Evolutionary conservation across 35 echinoderm and acorn worm genomes (phyloP).

Genomic region (Apostichopus japonicus): DNA sequence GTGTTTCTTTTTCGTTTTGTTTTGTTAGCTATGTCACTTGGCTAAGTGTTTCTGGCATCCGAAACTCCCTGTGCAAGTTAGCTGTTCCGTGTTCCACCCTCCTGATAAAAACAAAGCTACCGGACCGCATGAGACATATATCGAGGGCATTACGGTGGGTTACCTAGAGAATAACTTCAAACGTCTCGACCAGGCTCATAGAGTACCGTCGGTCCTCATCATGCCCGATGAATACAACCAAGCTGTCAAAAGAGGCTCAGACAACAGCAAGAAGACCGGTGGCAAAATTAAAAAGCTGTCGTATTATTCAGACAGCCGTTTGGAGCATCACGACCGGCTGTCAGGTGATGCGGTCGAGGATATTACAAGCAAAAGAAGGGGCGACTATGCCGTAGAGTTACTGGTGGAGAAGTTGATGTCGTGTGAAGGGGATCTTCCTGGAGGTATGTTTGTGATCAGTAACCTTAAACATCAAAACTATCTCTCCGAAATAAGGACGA

Average conservation of each 20-base stretch:
- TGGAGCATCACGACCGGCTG: not conserved
- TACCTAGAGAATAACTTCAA: conserved; percentile 7
- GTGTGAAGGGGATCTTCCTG: not conserved
- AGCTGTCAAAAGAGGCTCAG: no score
- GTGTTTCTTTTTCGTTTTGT: not conserved
- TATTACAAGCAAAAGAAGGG: not conserved
- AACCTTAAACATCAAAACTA: conserved; percentile 35
- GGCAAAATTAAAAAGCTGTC: not conserved
- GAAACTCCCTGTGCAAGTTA: not conserved
- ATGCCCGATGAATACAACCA: not conserved
- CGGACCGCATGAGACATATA: not conserved
- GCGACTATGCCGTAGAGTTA: not conserved
- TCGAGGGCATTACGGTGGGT: not conserved
- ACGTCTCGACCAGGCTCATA: not conserved
- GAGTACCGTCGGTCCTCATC: not conserved
- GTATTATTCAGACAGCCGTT: not conserved
- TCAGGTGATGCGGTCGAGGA: not conserved
- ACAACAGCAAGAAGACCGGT: no score
- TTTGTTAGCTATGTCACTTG: not conserved
- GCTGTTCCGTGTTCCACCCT: not conserved
- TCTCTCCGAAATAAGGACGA: not conserved
- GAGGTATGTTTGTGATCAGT: conserved; percentile 29
- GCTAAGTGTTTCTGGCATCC: conserved; percentile 3
- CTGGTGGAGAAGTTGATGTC: not conserved
- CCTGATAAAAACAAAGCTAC: not conserved